Base-by-base conservation (phyloP, 2,888 invertebrate species). In the Hydrotaea cyrtoneurina region DNA sequence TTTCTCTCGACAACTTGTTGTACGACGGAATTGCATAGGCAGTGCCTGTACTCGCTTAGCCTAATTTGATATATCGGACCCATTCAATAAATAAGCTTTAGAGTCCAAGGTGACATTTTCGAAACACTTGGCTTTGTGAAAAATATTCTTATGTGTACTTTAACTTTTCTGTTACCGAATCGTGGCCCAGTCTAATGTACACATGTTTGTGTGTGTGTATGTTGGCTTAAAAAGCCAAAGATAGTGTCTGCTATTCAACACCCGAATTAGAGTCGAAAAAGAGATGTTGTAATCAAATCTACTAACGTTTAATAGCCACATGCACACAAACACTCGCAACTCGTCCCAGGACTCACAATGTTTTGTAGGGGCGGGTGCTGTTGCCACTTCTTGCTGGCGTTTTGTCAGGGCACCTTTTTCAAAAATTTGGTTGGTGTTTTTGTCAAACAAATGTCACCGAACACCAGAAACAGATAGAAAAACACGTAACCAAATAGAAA, bases 401-500 rank as follows among this genome's bases (percentile, higher is more conserved):
- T 75, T 39, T 71, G 19, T 8, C 50, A 31, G 57, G 66, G 46
- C 57, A 76, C 76, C 76, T 78, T 78, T 80, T 64, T 73, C 62
- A 74, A 75, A 73, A 39, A 77, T 74, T 43, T 75, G 55, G 57
- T 62, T 46, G 71, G 71, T 50, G 66, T 80, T 80, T 36, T 80
- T 78, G 75, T 80, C 80, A 78, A 80, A 80, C 80, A 80, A 83
- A 80, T 80, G 80, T 78, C 80, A 83, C 71, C 36, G 23, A 80
- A 75, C 71, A 83, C 69, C 43, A 77, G 55, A 75, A 62, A 75
- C 39, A 64, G 5, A 36, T 36, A 46, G 19, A 13, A 55, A 66
- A 13, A 43, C 66, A 43, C 39, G 66, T n/a, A n/a, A n/a, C n/a
- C n/a, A n/a, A n/a, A n/a, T n/a, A n/a, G n/a, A n/a, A 59, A 53